Percentiles rank a stretch among this genome's conserved stretches.
Conservation (phyloP, 2,888 invertebrate species). For the Harpalus rubripes region DNA sequence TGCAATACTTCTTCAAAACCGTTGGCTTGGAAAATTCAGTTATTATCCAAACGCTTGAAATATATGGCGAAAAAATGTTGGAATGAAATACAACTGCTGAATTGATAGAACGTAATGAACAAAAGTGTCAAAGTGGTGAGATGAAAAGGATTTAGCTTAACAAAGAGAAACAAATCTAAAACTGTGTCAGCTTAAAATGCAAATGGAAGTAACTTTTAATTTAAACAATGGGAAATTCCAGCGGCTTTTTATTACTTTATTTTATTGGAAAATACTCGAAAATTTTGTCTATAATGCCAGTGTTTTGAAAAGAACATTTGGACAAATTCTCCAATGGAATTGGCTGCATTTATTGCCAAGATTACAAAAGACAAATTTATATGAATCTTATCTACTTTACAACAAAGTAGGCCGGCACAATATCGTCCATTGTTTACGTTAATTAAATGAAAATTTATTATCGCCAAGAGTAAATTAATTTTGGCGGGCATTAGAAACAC, state of each 20-base stretch:
- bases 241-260: not conserved
- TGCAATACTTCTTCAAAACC: no score
- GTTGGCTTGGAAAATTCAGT: no score
- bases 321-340: no score
- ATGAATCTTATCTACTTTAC: slow-evolving; percentile 5
- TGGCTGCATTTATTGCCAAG: not conserved
- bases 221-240: not conserved
- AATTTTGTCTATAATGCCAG: no score
- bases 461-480: slow-evolving; percentile 11
- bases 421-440: slow-evolving; percentile 4
- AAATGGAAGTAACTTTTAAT: not conserved
- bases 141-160: not conserved
- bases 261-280: no score
- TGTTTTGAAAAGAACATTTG: no score
- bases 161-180: not conserved
- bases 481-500: not conserved
- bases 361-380: slow-evolving; percentile 18
- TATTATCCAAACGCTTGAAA: no score
- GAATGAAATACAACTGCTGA: not conserved
- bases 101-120: not conserved
- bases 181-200: not conserved
- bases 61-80: not conserved
- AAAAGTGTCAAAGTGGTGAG: not conserved
- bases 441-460: slow-evolving; percentile 28
- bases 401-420: slow-evolving; percentile 2